Percentiles rank a stretch among this genome's conserved stretches.
Evolutionary conservation across 2,888 invertebrate species (phyloP).

Genomic region (Rhingia rostrata): DNA sequence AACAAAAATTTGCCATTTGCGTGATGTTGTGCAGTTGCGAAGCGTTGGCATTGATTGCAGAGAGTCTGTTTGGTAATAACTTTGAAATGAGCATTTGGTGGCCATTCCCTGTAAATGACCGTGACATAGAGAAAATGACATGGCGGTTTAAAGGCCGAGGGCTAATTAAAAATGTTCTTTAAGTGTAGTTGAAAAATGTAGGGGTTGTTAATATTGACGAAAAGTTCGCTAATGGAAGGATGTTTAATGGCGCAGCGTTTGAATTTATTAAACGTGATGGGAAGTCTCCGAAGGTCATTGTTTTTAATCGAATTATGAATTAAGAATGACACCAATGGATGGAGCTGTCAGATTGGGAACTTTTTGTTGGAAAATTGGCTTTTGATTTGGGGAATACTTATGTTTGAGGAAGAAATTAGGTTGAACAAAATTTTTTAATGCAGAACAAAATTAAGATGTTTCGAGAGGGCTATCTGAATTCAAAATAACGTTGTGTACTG

Average conservation of each 20-base stretch:
- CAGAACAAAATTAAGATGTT: no score
- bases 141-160: conserved; percentile 43
- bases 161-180: conserved; percentile 47
- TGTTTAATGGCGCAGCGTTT: conserved; percentile 9
- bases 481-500: no score
- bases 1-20: conserved; percentile 17
- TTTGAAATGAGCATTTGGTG: conserved; percentile 46
- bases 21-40: conserved; percentile 52
- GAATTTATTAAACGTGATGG: conserved; percentile 17
- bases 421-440: no score
- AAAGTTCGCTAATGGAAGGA: background rate
- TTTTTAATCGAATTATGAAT: conserved; percentile 25
- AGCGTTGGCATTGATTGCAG: conserved; percentile 39
- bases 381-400: no score
- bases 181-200: conserved; percentile 18
- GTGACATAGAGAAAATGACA: conserved; percentile 34
- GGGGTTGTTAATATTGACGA: conserved; percentile 36
- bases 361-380: no score
- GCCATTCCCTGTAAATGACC: conserved; percentile 35
- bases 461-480: no score
- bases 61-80: conserved; percentile 42
- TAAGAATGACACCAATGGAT: background rate
- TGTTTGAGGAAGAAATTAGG: no score
- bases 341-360: no score
- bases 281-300: conserved; percentile 12